These are phyloP conservation scores for Drosophila mettleri DNA, from an alignment of 2,888 invertebrate species.

Conservation along the genomic window DNA sequence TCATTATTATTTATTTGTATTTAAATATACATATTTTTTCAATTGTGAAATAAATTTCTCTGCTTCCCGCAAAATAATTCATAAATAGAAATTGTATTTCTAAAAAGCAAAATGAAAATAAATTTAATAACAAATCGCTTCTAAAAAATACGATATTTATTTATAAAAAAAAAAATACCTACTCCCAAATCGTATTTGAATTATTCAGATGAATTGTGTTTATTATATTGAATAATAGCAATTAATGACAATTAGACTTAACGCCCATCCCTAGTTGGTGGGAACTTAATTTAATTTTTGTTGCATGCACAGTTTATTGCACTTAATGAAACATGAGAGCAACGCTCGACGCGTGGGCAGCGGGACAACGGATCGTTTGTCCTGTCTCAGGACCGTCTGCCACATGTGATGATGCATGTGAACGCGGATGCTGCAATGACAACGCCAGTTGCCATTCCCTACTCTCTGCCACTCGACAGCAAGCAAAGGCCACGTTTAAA, in stretches of 20 bases:
- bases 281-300: conserved; percentile 61
- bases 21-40: too few relatives aligned
- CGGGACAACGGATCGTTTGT: conserved; percentile 42
- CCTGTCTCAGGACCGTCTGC: conserved; percentile 68
- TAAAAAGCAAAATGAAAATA: too few relatives aligned
- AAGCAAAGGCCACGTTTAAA: conserved; percentile 53
- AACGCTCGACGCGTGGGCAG: conserved; percentile 32
- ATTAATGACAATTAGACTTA: conserved; percentile 1
- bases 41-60: too few relatives aligned
- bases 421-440: conserved; percentile 52
- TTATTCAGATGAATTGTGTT: not conserved
- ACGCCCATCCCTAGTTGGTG: conserved; percentile 41
- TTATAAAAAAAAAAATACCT: not conserved
- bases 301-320: conserved; percentile 72
- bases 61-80: too few relatives aligned
- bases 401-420: conserved; percentile 73
- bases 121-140: too few relatives aligned
- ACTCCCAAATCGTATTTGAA: not conserved
- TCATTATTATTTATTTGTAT: too few relatives aligned
- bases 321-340: conserved; percentile 74
- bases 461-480: conserved; percentile 3
- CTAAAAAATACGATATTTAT: not conserved
- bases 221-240: not conserved
- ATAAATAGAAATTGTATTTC: too few relatives aligned
- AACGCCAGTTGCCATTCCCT: conserved; percentile 48